A percentile compares a stretch with the other conserved stretches of the same genome.
Evolutionary conservation across 1,140 invertebrate genomes (phyloP).

Genomic region (Tribolium castaneum): DNA sequence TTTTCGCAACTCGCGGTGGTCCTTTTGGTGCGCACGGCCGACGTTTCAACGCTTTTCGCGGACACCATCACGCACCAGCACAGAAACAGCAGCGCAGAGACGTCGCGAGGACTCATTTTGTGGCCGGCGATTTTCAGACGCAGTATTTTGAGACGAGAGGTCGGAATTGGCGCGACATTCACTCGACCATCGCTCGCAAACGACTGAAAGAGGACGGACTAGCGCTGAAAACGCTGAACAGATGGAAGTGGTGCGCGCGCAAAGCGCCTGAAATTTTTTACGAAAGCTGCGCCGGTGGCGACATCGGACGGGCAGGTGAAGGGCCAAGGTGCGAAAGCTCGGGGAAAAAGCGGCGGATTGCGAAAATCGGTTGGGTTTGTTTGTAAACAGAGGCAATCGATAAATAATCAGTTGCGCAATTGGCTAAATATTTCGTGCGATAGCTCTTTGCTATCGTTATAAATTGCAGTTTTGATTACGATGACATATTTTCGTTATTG

Average conservation of each 20-base stretch:
- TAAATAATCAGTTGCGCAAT: too few relatives aligned
- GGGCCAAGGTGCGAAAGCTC: not conserved
- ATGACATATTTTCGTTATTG: too few relatives aligned
- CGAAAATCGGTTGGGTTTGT: not conserved
- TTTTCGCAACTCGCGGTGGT: slow-evolving; percentile 5
- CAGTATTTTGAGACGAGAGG: not conserved
- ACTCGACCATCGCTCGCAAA: slow-evolving; percentile 21
- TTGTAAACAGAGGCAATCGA: too few relatives aligned
- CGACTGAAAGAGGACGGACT: slow-evolving; percentile 15
- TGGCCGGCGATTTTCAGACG: slow-evolving; percentile 14
- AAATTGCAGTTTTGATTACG: too few relatives aligned
- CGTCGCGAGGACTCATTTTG: not conserved
- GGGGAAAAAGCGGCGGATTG: not conserved
- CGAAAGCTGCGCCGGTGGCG: slow-evolving; percentile 2
- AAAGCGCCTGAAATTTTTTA: slow-evolving; percentile 8
- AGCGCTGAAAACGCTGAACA: not conserved
- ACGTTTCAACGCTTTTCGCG: slow-evolving; percentile 17
- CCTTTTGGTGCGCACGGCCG: slow-evolving; percentile 1
- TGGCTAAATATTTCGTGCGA: too few relatives aligned
- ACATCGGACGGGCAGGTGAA: not conserved
- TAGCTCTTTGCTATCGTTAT: too few relatives aligned
- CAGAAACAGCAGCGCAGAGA: slow-evolving; percentile 1
- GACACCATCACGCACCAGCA: slow-evolving; percentile 21
- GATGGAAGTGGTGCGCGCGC: slow-evolving; percentile 8
- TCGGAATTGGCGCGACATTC: not conserved